A percentile compares a stretch with the other conserved stretches of the same genome.
Conservation (phyloP, 2,797 vertebrate species). For the Poliocrania exsul region DNA sequence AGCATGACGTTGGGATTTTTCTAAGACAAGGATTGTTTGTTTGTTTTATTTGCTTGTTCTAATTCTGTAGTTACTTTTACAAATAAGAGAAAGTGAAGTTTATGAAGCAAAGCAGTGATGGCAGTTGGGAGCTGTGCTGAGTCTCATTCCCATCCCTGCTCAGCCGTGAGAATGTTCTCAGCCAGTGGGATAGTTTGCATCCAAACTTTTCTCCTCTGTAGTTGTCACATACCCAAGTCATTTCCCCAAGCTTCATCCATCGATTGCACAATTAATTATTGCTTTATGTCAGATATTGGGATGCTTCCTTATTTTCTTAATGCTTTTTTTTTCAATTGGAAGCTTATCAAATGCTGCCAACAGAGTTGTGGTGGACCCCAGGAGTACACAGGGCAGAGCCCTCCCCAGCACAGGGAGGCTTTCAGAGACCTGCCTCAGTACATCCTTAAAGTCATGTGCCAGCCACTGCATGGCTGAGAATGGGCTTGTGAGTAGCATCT, state of each 20-base stretch:
- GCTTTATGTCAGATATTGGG: neutral
- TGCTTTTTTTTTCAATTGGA: neutral
- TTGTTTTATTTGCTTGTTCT: neutral
- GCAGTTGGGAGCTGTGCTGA: neutral
- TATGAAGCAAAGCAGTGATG: neutral
- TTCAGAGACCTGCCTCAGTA: neutral
- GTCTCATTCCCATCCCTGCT: neutral
- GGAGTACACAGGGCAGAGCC: neutral
- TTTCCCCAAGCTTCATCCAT: neutral
- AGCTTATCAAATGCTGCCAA: neutral
- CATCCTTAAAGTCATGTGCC: neutral
- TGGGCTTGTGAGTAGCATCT: neutral
- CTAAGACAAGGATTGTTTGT: neutral
- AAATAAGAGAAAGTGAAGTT: neutral
- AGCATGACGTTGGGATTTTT: neutral
- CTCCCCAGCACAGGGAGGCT: neutral
- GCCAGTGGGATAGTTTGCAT: neutral
- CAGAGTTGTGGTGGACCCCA: neutral
- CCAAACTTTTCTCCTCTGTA: neutral
- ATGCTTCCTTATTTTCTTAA: neutral
- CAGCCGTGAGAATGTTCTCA: conserved; percentile 1
- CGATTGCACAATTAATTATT: neutral
- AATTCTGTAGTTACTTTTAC: neutral
- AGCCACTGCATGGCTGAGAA: neutral
- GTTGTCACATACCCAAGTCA: neutral